Conservation (phyloP, 2,888 invertebrate genomes). For the Tuberolachnus salignus region DNA sequence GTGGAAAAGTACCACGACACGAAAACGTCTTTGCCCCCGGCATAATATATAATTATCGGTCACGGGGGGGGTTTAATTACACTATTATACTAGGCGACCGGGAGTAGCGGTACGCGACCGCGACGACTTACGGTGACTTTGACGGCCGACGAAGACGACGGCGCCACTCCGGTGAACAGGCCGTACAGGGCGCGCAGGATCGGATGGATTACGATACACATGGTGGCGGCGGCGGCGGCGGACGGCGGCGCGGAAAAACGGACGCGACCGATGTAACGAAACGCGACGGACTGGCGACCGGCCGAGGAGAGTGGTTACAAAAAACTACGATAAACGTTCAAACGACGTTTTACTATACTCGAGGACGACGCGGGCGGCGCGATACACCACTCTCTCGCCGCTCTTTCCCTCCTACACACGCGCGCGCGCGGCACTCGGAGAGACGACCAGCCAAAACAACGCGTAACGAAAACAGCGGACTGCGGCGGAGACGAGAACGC, state of each 20-base stretch:
- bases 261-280: background rate
- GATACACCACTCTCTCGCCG: too few relatives aligned
- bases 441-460: constrained; percentile 4
- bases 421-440: background rate
- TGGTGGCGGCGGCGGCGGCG: background rate
- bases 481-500: background rate
- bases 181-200: constrained; percentile 49
- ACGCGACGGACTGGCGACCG: background rate
- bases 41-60: too few relatives aligned
- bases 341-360: too few relatives aligned
- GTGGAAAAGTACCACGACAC: too few relatives aligned
- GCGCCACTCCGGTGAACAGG: constrained; percentile 32
- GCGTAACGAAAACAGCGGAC: background rate
- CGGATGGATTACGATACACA: constrained; percentile 50
- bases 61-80: too few relatives aligned
- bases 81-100: too few relatives aligned
- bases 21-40: too few relatives aligned
- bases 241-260: background rate
- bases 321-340: too few relatives aligned
- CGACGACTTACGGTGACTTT: constrained; percentile 39
- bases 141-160: constrained; percentile 23
- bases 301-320: background rate
- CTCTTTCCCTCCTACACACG: background rate
- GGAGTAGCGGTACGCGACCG: too few relatives aligned
- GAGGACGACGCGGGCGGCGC: too few relatives aligned